Base-by-base conservation (phyloP, 1,140 invertebrate genomes). In the fruit fly (Drosophila melanogaster) region DNA sequence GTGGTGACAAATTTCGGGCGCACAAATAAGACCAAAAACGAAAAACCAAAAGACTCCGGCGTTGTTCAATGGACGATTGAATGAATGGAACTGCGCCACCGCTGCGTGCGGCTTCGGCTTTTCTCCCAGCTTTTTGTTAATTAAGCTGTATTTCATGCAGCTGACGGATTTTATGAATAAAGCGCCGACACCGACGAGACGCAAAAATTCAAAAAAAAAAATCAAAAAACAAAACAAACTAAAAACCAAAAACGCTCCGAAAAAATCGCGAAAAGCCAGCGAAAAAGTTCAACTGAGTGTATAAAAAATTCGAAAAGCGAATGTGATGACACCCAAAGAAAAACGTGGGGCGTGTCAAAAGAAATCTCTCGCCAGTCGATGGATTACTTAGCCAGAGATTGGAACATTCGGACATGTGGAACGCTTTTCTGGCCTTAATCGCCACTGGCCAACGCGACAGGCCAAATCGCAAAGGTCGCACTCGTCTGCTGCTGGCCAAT, bases 61-160 rank as follows among this genome's bases (percentile, higher is more conserved):
- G 70, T 72, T 69, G 73, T 76, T 76, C 47, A 56, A 79, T 70
- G 67, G 62, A 40, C 73, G 41, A 75, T 67, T 77, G 79, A 58
- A 79, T 86, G 83, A 86, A 87, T 87, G 83, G 71, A 73, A 87
- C 79, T 87, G 84, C 79, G 79, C 84, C 86, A 65, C 49, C 37
- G 56, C 26, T 41, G 58, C 26, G 26, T 57, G 65, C 65, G 46
- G 78, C 69, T 86, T 74, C 61, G 73, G 81, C 67, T 81, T 86
- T 86, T 86, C 83, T 81, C 80, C 49, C 46, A 40, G 71, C 76
- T 83, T 85, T 89, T 89, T 90, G 84, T 89, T 87, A 87, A 87
- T 87, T 87, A 87, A 87, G 84, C 84, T 84, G 77, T 84, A 90
- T 89, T 87, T 87, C 73, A 84, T 84, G 64, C 73, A 84, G 67